Evolutionary conservation across 1,140 invertebrate genomes (phyloP).

Genomic region (Philopotamus ludificatus): DNA sequence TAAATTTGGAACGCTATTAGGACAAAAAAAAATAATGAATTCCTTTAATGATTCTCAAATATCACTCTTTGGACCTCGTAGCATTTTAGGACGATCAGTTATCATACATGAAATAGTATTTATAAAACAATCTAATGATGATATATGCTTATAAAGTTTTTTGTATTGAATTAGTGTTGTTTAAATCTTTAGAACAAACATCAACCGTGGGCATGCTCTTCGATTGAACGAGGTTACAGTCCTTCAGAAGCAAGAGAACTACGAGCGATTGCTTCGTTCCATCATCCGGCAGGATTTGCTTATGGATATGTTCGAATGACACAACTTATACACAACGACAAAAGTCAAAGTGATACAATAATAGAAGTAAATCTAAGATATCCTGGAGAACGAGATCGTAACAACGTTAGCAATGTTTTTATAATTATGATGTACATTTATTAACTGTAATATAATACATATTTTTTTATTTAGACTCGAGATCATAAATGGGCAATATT

Average conservation of each 20-base stretch:
- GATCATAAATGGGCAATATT: constrained; percentile 92
- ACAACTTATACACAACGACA: constrained; percentile 84
- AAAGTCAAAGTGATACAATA: constrained; percentile 82
- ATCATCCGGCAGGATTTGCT: constrained; percentile 83
- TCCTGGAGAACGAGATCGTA: constrained; percentile 78
- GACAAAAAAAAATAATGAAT: constrained; percentile 57
- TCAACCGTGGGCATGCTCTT: constrained; percentile 79
- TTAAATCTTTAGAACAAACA: constrained; percentile 42
- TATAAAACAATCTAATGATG: no score
- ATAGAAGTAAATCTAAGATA: constrained; percentile 85
- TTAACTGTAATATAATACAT: constrained; percentile 15
- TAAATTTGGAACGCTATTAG: constrained; percentile 78
- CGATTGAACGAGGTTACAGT: constrained; percentile 81
- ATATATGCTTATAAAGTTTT: no score
- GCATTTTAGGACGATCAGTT: constrained; percentile 84
- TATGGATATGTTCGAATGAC: constrained; percentile 86
- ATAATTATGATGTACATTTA: constrained; percentile 14
- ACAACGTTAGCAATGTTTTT: constrained; percentile 47
- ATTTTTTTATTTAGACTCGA: constrained; percentile 62
- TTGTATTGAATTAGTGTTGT: background rate
- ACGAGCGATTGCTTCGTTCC: constrained; percentile 86
- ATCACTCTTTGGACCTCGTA: constrained; percentile 79
- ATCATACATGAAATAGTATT: constrained; percentile 77
- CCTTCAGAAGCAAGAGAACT: constrained; percentile 82
- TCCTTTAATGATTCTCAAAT: constrained; percentile 81